Evolutionary conservation across 2,797 vertebrate species (phyloP).

Genomic region (Enteromius thamalakanensis): DNA sequence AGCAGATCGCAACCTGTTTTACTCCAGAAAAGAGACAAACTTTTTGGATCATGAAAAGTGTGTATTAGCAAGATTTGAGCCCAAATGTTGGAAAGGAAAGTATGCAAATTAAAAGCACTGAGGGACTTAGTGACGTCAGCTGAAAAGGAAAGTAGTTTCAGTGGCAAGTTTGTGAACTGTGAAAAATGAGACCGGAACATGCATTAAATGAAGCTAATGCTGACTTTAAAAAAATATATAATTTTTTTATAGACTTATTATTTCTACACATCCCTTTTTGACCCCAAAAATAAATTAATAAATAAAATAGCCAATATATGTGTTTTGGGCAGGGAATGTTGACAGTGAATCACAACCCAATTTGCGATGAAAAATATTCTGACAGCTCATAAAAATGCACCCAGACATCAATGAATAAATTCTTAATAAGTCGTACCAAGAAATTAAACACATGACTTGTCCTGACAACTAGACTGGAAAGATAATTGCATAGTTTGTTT

Average conservation of each 20-base stretch:
- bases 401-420: conserved; percentile 52
- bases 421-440: conserved; percentile 49
- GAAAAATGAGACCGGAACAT: background rate
- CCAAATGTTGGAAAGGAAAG: background rate
- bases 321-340: background rate
- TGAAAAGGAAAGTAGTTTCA: background rate
- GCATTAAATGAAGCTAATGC: background rate
- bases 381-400: conserved; percentile 53
- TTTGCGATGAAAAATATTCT: conserved; percentile 36
- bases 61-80: background rate
- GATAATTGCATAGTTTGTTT: conserved; percentile 62
- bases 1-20: background rate
- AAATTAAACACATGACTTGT: conserved; percentile 56
- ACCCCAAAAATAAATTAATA: background rate
- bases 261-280: background rate
- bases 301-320: background rate
- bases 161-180: background rate
- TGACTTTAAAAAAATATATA: too few species aligned
- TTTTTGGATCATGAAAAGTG: background rate
- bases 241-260: background rate
- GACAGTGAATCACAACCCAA: conserved; percentile 35
- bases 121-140: background rate
- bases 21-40: background rate
- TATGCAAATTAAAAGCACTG: background rate
- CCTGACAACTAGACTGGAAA: conserved; percentile 58